These are phyloP conservation scores for Steinernema scapterisci DNA, from an alignment of 2,888 invertebrate species.

Conservation along the genomic window DNA sequence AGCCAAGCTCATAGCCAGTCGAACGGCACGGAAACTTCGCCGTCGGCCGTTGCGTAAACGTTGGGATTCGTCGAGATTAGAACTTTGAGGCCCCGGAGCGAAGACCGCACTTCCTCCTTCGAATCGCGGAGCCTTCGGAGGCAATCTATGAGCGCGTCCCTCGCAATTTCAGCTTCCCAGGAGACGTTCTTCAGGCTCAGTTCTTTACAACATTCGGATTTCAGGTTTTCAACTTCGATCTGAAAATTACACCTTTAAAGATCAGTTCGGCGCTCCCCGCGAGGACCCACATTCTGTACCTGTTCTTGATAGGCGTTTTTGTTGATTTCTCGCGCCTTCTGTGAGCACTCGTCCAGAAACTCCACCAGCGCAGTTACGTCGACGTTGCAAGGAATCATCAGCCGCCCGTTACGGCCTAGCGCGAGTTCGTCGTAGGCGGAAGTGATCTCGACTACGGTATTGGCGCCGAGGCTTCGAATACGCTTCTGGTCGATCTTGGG, in stretches of 20 bases:
- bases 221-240: conserved; percentile 33
- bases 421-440: conserved; percentile 60
- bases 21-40: conserved; percentile 58
- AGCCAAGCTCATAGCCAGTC: conserved; percentile 46
- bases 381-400: conserved; percentile 64
- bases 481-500: conserved; percentile 30
- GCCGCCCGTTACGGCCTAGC: conserved; percentile 55
- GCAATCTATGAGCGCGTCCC: conserved; percentile 34
- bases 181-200: conserved; percentile 38
- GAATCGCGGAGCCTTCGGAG: conserved; percentile 34
- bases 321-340: conserved; percentile 40
- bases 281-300: conserved; percentile 24
- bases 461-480: conserved; percentile 26
- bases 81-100: conserved; percentile 46
- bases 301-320: conserved; percentile 35
- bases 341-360: conserved; percentile 53
- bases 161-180: conserved; percentile 39
- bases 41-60: conserved; percentile 56
- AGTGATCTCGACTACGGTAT: conserved; percentile 39
- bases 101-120: conserved; percentile 36
- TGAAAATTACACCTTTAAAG: conserved; percentile 22
- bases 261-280: not conserved
- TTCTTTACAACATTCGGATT: conserved; percentile 18
- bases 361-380: conserved; percentile 52
- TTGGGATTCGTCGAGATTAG: conserved; percentile 56